Evolutionary conservation across 2,888 invertebrate species (phyloP), one percentile per base, ranked within the genome.

Genomic region (Belgica antarctica): DNA sequence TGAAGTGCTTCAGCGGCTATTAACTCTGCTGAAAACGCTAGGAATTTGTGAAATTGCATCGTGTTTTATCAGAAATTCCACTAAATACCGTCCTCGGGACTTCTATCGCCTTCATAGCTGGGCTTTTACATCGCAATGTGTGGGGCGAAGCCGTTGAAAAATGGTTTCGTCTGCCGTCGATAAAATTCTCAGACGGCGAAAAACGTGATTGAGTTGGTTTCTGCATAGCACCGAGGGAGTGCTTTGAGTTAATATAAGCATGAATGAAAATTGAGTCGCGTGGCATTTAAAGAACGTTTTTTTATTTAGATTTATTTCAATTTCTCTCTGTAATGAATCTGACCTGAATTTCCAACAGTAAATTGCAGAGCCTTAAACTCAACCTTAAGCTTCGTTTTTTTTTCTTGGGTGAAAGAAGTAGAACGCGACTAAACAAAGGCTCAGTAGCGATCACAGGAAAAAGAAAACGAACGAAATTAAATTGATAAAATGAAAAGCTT

Each of bases 111-210:
- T 31, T 52, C 52, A 15, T 52, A 17, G 19, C 27, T 66, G 27
- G 12, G 5, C 65, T 66, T 66, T 46, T 66, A 36, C 25, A 17
- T 22, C 12, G 22, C 22, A 12, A 22, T 17, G 52, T 52, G n/a
- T n/a, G n/a, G n/a, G 52, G 22, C n/a, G 27, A 22, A 59, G 59
- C 27, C 27, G 59, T 57, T 68, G 5, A 24, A 28, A 65, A 68
- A 68, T 68, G 22, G 68, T 68, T 68, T 27, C 46, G 68, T 57
- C 68, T 68, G 27, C 47, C 28, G 2, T 52, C 31, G 47, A 68
- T 52, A n/a, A 15, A 47, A 68, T 68, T 68, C 68, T 34, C 68
- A 68, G 68, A 68, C 68, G 52, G 24, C 24, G 59, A 59, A 7
- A 7, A 22, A n/a, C 1, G 12, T 22, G 22, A 52, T 19, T 52